These are phyloP conservation scores for Platyscapa corneri DNA, from an alignment of 1,140 invertebrate genomes.

Conservation along the genomic window DNA sequence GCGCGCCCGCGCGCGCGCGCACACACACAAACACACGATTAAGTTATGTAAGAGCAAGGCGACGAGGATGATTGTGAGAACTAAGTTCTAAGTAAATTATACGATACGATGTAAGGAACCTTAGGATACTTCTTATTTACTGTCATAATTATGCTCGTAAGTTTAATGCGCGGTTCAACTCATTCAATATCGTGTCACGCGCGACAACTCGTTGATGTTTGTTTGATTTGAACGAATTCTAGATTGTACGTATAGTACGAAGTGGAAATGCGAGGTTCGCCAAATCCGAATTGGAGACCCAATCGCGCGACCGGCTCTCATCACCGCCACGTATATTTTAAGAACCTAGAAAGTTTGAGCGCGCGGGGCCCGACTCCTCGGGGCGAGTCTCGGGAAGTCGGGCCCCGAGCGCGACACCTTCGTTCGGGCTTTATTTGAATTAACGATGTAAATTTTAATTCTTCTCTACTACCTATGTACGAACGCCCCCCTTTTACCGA, in stretches of 20 bases:
- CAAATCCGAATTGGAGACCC: conserved; percentile 52
- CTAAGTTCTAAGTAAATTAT: conserved; percentile 44
- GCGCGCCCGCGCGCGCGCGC: too few species aligned
- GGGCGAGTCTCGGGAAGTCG: background rate
- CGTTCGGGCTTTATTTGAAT: conserved; percentile 25
- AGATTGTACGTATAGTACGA: conserved; percentile 27
- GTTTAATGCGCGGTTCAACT: conserved; percentile 26
- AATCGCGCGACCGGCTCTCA: conserved; percentile 71
- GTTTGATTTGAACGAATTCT: conserved; percentile 28
- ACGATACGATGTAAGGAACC: conserved; percentile 18
- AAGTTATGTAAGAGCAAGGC: conserved; percentile 3
- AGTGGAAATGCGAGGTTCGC: conserved; percentile 25
- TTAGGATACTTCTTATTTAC: conserved; percentile 42
- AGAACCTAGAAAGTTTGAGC: background rate
- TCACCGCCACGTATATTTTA: conserved; percentile 64
- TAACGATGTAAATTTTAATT: conserved; percentile 26
- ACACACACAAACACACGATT: too few species aligned
- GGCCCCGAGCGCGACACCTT: background rate
- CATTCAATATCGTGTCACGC: conserved; percentile 6
- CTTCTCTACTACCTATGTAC: conserved; percentile 4
- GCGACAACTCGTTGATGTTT: conserved; percentile 18
- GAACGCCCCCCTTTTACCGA: background rate
- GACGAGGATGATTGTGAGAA: conserved; percentile 5
- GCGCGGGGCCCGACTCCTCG: background rate
- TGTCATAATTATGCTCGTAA: conserved; percentile 36